Base-by-base conservation (phyloP, 1,140 invertebrate genomes). In the Ylistrum balloti region DNA sequence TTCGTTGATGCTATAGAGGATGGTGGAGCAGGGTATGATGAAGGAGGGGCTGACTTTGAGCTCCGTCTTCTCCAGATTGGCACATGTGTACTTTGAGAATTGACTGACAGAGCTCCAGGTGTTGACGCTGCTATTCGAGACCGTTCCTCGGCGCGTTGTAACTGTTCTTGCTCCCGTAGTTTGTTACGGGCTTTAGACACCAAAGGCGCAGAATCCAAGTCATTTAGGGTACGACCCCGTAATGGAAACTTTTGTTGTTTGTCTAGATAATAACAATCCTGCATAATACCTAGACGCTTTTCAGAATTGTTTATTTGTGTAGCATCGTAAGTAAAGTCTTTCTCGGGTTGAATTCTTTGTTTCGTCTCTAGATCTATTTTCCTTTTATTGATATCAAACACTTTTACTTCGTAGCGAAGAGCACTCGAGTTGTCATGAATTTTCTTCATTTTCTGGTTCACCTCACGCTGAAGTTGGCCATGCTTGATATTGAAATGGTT, bases 351-450 rank as follows among this genome's bases (percentile, higher is more conserved):
- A 13, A 94, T 38, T n/a, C 95, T 87, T 91, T 94, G 94, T 89
- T 93, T 93, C 22, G 92, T 74, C 86, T 94, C 94, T 17, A 96
- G 85, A 11, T 93, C 92, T 56, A 94, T 93, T 91, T 93, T 93
- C n/a, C 94, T 93, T 85, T 94, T 94, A 87, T 95, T 93, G 85
- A 95, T 93, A 32, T 95, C 93, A 88, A 95, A 92, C 32, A 96
- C 89, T 88, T 95, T 96, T 1, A 94, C 92, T 91, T 96, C 94
- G 74, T 95, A 94, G 33, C 94, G 88, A 3, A 95, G 91, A 35
- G 93, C 93, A 88, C 93, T 94, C 15, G 94, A 91, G 48, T 93
- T 90, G 85, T 94, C 92, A 32, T 94, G 93, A 35, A 95, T 90
- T 32, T 94, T 92, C 38, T 93, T 93, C 87, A 96, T 92, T 32